These are phyloP conservation scores for Drosophila longiperda DNA, from an alignment of 2,888 invertebrate genomes.

Conservation along the genomic window DNA sequence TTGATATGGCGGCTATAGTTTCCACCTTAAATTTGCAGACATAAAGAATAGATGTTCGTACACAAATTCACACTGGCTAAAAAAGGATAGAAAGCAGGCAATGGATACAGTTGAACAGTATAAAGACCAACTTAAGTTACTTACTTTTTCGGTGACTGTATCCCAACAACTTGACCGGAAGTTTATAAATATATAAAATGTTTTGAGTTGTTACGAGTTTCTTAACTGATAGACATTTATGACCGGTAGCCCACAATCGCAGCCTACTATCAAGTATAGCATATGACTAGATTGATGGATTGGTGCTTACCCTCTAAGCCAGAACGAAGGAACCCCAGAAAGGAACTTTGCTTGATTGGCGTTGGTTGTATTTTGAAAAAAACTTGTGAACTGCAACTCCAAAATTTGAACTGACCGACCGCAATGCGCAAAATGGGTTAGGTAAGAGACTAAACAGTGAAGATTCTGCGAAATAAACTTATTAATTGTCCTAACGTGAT, in stretches of 20 bases:
- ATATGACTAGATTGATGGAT: not conserved
- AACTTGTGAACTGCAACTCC: slow-evolving; percentile 32
- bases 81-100: not conserved
- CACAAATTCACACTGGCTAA: slow-evolving; percentile 23
- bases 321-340: slow-evolving; percentile 1
- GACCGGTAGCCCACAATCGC: slow-evolving; percentile 17
- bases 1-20: slow-evolving; percentile 16
- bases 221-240: slow-evolving; percentile 45
- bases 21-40: slow-evolving; percentile 32
- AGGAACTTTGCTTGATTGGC: not conserved
- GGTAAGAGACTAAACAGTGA: slow-evolving; percentile 23
- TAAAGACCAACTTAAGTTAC: slow-evolving; percentile 9
- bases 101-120: not conserved
- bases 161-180: slow-evolving; percentile 42
- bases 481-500: slow-evolving; percentile 25
- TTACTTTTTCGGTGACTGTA: slow-evolving; percentile 52
- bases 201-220: slow-evolving; percentile 27
- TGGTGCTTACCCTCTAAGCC: not conserved
- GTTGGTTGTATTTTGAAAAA: slow-evolving; percentile 1
- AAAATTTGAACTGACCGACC: slow-evolving; percentile 36
- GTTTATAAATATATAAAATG: slow-evolving; percentile 63
- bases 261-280: not conserved
- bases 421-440: slow-evolving; percentile 22
- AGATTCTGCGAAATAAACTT: slow-evolving; percentile 22
- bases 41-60: slow-evolving; percentile 54